Percentiles rank a stretch among this genome's conserved stretches.
phyloP scores from a whole-genome alignment of 2,113 vertebrate species.

The Oncorhynchus gorbuscha region DNA sequence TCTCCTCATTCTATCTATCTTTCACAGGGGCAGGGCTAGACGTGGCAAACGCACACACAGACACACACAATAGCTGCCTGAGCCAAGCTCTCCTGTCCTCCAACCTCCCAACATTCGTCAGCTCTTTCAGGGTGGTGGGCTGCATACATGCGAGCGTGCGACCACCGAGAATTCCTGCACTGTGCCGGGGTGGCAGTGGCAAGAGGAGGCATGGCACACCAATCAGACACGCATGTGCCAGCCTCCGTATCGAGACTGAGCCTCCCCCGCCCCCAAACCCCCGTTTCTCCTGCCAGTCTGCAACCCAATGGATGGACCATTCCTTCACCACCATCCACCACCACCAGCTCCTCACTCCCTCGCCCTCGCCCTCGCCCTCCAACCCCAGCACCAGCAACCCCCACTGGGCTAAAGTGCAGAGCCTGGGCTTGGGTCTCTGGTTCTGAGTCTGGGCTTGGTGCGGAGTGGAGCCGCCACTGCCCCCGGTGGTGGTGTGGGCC shows the following conservation, averaged over 20 bases:
- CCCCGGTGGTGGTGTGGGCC: constrained; percentile 44
- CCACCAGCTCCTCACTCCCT: no score
- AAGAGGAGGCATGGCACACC: constrained; percentile 35
- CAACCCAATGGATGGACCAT: constrained; percentile 33
- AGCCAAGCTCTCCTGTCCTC: background rate
- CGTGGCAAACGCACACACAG: background rate
- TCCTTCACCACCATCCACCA: constrained; percentile 60
- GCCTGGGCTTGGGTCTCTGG: background rate
- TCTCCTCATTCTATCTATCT: background rate
- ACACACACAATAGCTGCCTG: background rate
- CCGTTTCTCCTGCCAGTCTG: background rate
- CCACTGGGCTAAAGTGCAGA: background rate
- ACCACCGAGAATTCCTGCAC: constrained; percentile 49
- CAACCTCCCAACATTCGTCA: background rate
- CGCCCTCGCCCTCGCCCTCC: constrained; percentile 3
- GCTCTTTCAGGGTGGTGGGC: constrained; percentile 22
- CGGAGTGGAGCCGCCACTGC: constrained; percentile 35
- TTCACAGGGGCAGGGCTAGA: constrained; percentile 10
- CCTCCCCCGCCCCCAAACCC: constrained; percentile 51
- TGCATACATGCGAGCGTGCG: constrained; percentile 26
- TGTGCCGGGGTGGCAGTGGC: constrained; percentile 17
- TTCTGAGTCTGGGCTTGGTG: background rate
- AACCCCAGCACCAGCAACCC: constrained; percentile 37
- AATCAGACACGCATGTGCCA: constrained; percentile 48
- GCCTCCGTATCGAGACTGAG: constrained; percentile 21